Conservation (phyloP, 30 jellyfish, hydroid and myxozoan species). For the Rhopilema esculentum region DNA sequence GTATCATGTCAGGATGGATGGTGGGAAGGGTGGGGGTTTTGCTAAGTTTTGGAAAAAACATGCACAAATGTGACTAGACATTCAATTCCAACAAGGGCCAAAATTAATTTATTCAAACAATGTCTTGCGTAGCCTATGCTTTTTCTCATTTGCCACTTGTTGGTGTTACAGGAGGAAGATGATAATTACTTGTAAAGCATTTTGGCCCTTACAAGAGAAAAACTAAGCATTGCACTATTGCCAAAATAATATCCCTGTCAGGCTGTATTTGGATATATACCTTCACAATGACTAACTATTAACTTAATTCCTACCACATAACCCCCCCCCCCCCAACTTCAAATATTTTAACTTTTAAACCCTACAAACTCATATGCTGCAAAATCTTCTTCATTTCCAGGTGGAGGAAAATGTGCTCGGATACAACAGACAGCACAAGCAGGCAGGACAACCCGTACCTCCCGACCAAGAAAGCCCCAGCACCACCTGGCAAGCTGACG, state of each 20-base stretch:
- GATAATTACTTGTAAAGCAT: not conserved
- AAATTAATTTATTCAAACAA: not conserved
- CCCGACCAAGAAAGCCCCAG: conserved; percentile 20
- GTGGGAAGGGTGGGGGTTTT: not conserved
- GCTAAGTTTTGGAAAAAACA: not conserved
- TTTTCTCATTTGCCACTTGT: not conserved
- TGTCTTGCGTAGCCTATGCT: not conserved
- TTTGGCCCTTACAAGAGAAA: not conserved
- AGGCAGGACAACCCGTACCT: conserved; percentile 12
- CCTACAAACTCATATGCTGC: not conserved
- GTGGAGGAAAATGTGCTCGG: conserved; percentile 15
- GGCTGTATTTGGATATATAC: not conserved
- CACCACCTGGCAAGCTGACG: conserved; percentile 14
- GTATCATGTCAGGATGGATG: not conserved
- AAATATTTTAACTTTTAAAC: not conserved
- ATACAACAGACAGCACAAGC: conserved; percentile 2
- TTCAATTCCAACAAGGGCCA: not conserved
- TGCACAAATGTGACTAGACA: not conserved
- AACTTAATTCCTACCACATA: not conserved
- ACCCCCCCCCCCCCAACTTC: not conserved
- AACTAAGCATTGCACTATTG: not conserved
- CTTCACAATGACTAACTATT: not conserved
- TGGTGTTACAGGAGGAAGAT: not conserved
- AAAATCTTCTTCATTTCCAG: not conserved
- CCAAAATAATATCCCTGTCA: not conserved